phyloP scores from a whole-genome alignment of 2,113 vertebrate genomes.

The Anguilla japonica region DNA sequence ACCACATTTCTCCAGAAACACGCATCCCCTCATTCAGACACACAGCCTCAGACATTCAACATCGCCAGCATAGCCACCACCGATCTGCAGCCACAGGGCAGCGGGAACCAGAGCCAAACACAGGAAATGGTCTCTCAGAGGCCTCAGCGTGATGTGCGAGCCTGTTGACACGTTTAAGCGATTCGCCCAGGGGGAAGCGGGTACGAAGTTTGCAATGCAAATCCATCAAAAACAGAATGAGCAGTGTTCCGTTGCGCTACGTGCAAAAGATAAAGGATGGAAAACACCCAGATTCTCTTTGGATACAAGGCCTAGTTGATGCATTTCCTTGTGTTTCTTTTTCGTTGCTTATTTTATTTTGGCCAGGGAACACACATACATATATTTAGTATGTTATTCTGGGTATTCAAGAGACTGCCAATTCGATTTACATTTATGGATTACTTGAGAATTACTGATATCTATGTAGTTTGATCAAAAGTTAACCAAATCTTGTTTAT shows the following conservation, averaged over 20 bases:
- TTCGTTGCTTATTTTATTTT: not conserved
- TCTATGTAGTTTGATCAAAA: not conserved
- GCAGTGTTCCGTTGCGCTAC: constrained; percentile 31
- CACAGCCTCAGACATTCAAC: too few species aligned
- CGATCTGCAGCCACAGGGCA: not conserved
- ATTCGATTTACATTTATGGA: not conserved
- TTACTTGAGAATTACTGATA: not conserved
- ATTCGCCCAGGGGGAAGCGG: constrained; percentile 34
- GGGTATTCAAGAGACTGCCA: not conserved
- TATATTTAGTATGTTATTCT: not conserved
- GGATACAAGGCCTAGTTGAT: not conserved
- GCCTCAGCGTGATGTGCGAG: not conserved
- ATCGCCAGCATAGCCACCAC: not conserved
- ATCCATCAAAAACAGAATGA: constrained; percentile 35
- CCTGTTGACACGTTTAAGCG: constrained; percentile 34
- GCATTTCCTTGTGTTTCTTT: constrained; percentile 29
- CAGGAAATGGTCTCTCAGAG: not conserved
- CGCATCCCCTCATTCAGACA: too few species aligned
- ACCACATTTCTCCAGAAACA: too few species aligned
- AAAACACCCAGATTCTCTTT: not conserved
- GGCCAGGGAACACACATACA: not conserved
- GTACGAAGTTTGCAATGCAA: constrained; percentile 60
- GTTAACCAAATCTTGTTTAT: not conserved
- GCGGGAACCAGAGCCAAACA: not conserved
- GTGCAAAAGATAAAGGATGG: not conserved